Evolutionary conservation across 1,140 invertebrate species (phyloP), one percentile per base, ranked within the genome.

Genomic region (Bombus fervidus): DNA sequence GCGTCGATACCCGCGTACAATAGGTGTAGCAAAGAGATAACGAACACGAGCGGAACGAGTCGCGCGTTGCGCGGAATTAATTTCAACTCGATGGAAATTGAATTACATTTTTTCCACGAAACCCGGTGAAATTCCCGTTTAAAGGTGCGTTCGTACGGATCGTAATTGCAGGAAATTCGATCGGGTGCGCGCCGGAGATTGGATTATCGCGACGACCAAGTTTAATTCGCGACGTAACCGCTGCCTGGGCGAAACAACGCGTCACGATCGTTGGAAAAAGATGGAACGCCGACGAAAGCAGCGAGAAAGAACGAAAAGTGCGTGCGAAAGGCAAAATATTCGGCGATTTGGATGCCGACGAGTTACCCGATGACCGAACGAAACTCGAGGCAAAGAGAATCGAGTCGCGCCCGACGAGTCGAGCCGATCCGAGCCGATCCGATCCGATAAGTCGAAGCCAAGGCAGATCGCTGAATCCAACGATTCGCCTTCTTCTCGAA

Each of bases 71-170:
- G 43, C 59, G 34, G 31, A 84, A 79, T 84, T 84, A 78, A 84
- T 78, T 84, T 43, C n/a, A 28, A 71, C 43, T 59, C 37, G 64
- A 71, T 84, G 74, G 64, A 71, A 78, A 84, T 84, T n/a, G 75
- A 79, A 68, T 78, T 25, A 18, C 28, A 66, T 25, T 62, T n/a
- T 83, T 83, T 53, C 31, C 34, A 2, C 5, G 41, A 12, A 34
- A 28, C 10, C 47, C 34, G 28, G 53, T 76, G 81, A 57, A 66
- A 76, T 31, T 43, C 62, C 31, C 41, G 39, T 66, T 68, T 41
- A 34, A 53, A n/a, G 57, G 72, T 68, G 57, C 80, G 80, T n/a
- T 34, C 34, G 80, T 41, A 25, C 71, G 69, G 28, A 66, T 12
- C 9, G 72, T 43, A 62, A 76, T 82, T 64, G 81, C 31, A 12